These are phyloP conservation scores for Cygnus buccinator DNA, from an alignment of 2,113 vertebrate species.

Conservation along the genomic window DNA sequence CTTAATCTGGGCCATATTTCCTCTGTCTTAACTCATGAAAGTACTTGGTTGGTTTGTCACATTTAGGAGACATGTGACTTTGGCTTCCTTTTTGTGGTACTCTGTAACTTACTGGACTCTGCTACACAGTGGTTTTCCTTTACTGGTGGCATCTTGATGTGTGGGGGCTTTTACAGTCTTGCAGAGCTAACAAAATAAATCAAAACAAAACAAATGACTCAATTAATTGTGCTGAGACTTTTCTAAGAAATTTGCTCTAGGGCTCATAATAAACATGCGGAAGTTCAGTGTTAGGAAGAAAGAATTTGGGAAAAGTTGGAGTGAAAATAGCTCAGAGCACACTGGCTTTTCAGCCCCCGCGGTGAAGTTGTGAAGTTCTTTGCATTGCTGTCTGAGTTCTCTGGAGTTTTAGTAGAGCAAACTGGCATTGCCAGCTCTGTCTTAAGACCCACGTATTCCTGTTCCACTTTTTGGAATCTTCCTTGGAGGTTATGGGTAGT, in stretches of 20 bases:
- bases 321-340: background rate
- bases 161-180: background rate
- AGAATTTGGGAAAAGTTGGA: background rate
- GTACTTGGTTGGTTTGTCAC: background rate
- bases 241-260: background rate
- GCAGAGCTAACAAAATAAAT: background rate
- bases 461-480: background rate
- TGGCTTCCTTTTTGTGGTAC: background rate
- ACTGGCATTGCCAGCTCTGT: background rate
- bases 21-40: background rate
- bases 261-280: background rate
- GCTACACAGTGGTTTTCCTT: background rate
- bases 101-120: background rate
- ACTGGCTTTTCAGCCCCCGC: background rate
- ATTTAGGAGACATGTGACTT: accelerated
- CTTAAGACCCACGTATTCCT: background rate
- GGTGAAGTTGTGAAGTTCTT: background rate
- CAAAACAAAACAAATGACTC: background rate
- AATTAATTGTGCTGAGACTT: background rate
- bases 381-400: background rate
- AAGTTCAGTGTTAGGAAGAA: background rate
- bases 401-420: background rate
- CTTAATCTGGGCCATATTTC: background rate
- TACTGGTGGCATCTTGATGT: background rate
- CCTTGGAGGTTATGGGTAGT: background rate